phyloP scores from a whole-genome alignment of 2,888 invertebrate species.

The Drosophila robusta region DNA sequence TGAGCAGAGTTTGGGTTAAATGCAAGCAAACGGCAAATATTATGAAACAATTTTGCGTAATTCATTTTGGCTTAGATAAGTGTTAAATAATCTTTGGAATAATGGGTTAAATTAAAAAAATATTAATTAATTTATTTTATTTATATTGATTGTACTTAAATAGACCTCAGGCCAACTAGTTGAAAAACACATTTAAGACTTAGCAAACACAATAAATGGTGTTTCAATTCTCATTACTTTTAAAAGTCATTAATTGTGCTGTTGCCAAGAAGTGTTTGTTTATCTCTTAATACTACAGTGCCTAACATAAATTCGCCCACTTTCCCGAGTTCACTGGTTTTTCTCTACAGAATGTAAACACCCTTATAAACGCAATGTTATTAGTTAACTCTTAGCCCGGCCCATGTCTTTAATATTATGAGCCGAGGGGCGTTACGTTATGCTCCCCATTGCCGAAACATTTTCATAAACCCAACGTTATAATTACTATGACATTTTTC shows the following conservation, averaged over 20 bases:
- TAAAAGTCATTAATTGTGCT: not conserved
- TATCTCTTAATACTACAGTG: not conserved
- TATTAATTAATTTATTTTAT: not conserved
- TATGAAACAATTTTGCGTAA: not conserved
- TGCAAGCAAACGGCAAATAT: slow-evolving; percentile 12
- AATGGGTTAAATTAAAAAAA: not conserved
- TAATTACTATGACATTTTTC: slow-evolving; percentile 74
- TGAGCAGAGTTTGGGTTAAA: slow-evolving; percentile 2
- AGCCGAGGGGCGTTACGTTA: slow-evolving; percentile 38
- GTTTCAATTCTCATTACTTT: not conserved
- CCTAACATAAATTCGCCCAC: not conserved
- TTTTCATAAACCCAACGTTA: slow-evolving; percentile 74
- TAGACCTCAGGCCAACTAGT: not conserved
- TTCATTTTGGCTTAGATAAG: not conserved
- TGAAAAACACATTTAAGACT: not conserved
- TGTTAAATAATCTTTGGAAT: not conserved
- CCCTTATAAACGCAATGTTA: slow-evolving; percentile 40
- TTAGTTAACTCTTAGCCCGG: slow-evolving; percentile 23
- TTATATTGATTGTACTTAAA: not conserved
- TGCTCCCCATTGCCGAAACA: slow-evolving; percentile 26
- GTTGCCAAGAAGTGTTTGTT: not conserved
- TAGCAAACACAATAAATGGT: not conserved
- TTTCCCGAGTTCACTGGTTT: not conserved
- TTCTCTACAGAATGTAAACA: not conserved
- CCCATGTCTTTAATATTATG: slow-evolving; percentile 49